A percentile compares a stretch with the other conserved stretches of the same genome.
Evolutionary conservation across 2,113 vertebrate species (phyloP).

Genomic region (Casuarius casuarius): DNA sequence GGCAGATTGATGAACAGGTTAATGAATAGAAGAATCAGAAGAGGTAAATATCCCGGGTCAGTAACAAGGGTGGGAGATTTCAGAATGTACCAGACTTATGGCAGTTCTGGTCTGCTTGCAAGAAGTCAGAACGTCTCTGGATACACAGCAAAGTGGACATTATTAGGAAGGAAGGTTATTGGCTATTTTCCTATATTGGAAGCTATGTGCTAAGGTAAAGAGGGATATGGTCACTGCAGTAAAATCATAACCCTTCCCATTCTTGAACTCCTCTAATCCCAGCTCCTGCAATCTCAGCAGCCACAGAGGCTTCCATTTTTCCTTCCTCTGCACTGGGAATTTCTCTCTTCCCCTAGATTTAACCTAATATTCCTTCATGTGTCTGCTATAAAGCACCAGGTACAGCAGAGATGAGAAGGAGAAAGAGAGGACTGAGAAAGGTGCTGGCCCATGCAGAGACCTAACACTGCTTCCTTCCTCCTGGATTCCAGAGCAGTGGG

Average conservation of each 20-base stretch:
- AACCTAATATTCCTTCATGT: neutral
- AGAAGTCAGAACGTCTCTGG: neutral
- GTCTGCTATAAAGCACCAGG: neutral
- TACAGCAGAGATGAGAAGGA: neutral
- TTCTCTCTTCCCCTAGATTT: neutral
- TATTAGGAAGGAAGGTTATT: neutral
- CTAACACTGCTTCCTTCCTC: neutral
- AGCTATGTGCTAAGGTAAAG: neutral
- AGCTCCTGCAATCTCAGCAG: neutral
- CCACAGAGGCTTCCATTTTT: neutral
- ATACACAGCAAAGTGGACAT: neutral
- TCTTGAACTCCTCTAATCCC: neutral
- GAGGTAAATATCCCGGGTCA: neutral
- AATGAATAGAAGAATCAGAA: neutral
- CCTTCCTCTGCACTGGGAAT: neutral
- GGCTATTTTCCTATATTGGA: neutral
- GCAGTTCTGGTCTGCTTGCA: neutral
- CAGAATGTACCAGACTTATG: neutral
- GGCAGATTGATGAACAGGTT: neutral
- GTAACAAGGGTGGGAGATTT: neutral
- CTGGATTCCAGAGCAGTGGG: fast-evolving
- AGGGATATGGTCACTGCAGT: neutral
- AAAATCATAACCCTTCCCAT: neutral
- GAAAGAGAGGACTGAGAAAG: neutral
- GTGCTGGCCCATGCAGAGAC: neutral